Conservation (phyloP, 1,140 invertebrate species). For the Pteromalus puparum region DNA sequence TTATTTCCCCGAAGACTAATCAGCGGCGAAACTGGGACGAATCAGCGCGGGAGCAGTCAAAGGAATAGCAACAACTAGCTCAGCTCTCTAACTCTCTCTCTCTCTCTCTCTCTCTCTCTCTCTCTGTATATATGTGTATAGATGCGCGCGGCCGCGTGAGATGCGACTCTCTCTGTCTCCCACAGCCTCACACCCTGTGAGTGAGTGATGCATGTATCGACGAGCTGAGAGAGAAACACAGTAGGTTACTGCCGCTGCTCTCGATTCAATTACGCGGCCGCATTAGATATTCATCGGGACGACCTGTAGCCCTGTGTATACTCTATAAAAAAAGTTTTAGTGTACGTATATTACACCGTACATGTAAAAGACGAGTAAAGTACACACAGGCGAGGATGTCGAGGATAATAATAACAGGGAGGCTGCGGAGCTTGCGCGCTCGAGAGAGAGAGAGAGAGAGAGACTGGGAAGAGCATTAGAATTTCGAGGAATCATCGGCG, state of each 20-base stretch:
- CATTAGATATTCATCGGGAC: background rate
- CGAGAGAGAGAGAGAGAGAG: background rate
- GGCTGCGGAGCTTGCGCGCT: background rate
- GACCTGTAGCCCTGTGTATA: background rate
- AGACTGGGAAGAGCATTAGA: background rate
- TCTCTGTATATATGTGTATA: background rate
- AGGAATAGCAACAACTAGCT: background rate
- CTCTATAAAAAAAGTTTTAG: too few relatives aligned
- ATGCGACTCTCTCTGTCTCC: background rate
- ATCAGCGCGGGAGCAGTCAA: background rate
- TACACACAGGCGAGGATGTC: too few relatives aligned
- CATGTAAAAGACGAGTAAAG: too few relatives aligned
- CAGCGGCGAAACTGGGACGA: background rate
- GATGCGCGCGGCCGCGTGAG: background rate
- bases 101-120: too few relatives aligned
- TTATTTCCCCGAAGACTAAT: background rate
- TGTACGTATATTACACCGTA: too few relatives aligned
- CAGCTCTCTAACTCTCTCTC: too few relatives aligned
- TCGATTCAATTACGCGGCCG: background rate
- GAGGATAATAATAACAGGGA: too few relatives aligned
- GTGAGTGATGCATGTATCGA: background rate
- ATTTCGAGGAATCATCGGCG: constrained; percentile 21
- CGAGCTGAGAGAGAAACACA: background rate
- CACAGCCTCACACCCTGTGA: background rate
- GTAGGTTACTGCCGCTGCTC: background rate